These are phyloP conservation scores for Alloplasta piceator DNA, from an alignment of 2,888 invertebrate species.

Conservation along the genomic window DNA sequence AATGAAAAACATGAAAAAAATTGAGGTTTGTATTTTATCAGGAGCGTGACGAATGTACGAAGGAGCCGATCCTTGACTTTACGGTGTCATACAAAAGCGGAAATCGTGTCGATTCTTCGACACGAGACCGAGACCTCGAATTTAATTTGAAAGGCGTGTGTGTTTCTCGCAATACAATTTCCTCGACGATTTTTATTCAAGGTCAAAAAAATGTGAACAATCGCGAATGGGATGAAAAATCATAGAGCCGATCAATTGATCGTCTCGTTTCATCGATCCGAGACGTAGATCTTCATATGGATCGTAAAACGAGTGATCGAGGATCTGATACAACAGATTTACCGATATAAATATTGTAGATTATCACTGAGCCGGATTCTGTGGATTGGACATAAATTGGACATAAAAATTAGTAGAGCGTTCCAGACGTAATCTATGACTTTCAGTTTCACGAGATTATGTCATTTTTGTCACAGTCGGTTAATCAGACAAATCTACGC, in stretches of 20 bases:
- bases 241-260: constrained; percentile 27
- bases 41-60: neutral
- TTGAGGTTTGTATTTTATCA: neutral
- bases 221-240: constrained; percentile 28
- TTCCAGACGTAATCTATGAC: constrained; percentile 31
- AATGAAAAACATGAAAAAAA: neutral
- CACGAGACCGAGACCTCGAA: constrained; percentile 39
- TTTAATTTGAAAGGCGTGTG: constrained; percentile 11
- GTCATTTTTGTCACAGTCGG: constrained; percentile 40
- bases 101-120: constrained; percentile 37
- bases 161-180: constrained; percentile 15
- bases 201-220: constrained; percentile 20
- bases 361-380: neutral
- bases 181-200: constrained; percentile 12
- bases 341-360: constrained; percentile 1
- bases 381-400: constrained; percentile 18
- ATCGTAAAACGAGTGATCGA: neutral
- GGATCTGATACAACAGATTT: neutral
- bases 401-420: constrained; percentile 58
- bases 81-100: constrained; percentile 7
- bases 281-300: constrained; percentile 5
- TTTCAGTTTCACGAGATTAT: constrained; percentile 50
- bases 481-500: constrained; percentile 23
- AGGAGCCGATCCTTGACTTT: constrained; percentile 5
- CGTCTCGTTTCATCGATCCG: constrained; percentile 21